These are phyloP conservation scores for Otis tarda DNA, from an alignment of 2,113 vertebrate species.

Conservation along the genomic window DNA sequence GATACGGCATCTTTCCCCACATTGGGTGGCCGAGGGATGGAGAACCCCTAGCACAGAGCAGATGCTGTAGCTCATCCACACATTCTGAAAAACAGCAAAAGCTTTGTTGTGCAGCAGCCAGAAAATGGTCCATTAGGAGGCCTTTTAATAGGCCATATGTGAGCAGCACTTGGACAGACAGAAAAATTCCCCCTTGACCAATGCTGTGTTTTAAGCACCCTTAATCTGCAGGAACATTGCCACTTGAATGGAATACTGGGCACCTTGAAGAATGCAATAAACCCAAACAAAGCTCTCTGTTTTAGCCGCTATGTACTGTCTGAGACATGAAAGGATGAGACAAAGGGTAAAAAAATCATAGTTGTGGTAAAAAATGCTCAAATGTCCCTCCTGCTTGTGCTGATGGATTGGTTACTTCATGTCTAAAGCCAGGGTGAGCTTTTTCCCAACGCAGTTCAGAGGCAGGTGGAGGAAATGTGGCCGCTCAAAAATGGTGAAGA, in stretches of 20 bases:
- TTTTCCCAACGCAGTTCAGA: background rate
- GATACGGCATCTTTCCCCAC: accelerated
- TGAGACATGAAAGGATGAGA: background rate
- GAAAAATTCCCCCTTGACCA: background rate
- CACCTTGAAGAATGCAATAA: background rate
- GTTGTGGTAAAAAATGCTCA: background rate
- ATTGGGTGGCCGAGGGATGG: background rate
- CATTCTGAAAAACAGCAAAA: background rate
- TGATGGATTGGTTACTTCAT: background rate
- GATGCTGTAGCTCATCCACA: background rate
- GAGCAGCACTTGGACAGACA: background rate
- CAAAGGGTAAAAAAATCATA: background rate
- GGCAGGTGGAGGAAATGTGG: background rate
- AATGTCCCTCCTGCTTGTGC: background rate
- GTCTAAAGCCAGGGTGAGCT: background rate
- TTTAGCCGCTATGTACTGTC: background rate
- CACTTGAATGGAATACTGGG: background rate
- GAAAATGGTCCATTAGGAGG: background rate
- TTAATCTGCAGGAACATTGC: background rate
- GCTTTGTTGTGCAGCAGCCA: background rate
- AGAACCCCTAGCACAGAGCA: background rate
- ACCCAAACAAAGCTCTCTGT: background rate
- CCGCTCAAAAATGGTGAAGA: background rate
- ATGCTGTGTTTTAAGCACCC: background rate
- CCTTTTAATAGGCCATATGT: background rate